phyloP scores from a whole-genome alignment of 2,888 invertebrate genomes.

The Dasypogon diadema region DNA sequence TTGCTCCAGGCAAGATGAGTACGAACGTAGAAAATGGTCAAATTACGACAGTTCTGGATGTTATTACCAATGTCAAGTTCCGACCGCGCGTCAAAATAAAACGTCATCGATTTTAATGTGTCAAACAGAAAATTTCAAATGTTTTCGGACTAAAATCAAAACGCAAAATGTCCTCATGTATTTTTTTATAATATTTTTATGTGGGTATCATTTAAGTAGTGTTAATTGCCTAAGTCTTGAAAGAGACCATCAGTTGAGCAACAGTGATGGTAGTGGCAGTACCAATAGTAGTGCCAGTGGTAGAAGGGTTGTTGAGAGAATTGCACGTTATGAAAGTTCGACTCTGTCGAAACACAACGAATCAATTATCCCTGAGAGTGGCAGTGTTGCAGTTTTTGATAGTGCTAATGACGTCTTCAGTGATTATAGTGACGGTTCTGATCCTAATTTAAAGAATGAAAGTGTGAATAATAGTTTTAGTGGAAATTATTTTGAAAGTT shows the following conservation, averaged over 20 bases:
- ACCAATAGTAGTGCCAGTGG: constrained; percentile 23
- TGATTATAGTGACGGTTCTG: constrained; percentile 28
- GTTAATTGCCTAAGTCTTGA: constrained; percentile 56
- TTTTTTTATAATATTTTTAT: constrained; percentile 59
- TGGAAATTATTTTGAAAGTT: constrained; percentile 56
- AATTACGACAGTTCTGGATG: constrained; percentile 10
- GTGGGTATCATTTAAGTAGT: constrained; percentile 59
- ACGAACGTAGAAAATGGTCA: constrained; percentile 42
- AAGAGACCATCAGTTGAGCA: constrained; percentile 4
- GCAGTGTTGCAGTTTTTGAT: constrained; percentile 17
- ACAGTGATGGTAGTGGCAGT: constrained; percentile 29
- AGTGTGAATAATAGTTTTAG: constrained; percentile 50
- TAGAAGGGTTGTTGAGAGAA: constrained; percentile 1
- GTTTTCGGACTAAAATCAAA: constrained; percentile 48
- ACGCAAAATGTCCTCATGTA: constrained; percentile 47
- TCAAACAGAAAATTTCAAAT: constrained; percentile 35
- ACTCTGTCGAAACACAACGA: constrained; percentile 24
- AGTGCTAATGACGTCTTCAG: constrained; percentile 38
- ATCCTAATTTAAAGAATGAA: constrained; percentile 40
- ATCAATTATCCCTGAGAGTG: not conserved
- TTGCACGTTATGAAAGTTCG: not conserved
- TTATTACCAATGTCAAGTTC: constrained; percentile 45
- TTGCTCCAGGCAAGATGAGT: constrained; percentile 36
- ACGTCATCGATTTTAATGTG: constrained; percentile 8
- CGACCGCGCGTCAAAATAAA: constrained; percentile 54